Percentiles rank a stretch among this genome's conserved stretches.
These are phyloP conservation scores for Coryphaenoides rupestris DNA, from an alignment of 2,113 vertebrate species.

Conservation along the genomic window DNA sequence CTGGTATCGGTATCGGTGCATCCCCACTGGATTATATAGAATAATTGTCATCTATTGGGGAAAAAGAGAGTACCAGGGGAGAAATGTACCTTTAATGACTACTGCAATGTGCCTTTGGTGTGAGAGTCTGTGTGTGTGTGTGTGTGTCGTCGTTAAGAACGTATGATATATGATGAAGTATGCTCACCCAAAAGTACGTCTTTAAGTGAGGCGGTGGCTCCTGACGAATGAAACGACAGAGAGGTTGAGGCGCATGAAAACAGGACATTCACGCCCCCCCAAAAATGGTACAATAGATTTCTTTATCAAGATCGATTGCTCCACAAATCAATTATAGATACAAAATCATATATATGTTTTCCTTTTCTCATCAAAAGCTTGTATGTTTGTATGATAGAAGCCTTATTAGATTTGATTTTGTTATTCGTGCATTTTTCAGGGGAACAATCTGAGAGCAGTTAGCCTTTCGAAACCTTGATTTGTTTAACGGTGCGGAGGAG, in stretches of 20 bases:
- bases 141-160: neutral
- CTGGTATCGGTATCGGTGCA: too few species aligned
- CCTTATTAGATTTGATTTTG: neutral
- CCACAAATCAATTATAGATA: neutral
- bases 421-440: neutral
- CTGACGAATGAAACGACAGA: constrained; percentile 45
- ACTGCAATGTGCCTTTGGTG: neutral
- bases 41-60: too few species aligned
- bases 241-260: constrained; percentile 15
- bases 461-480: neutral
- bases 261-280: too few species aligned
- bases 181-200: constrained; percentile 55
- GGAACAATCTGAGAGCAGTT: neutral
- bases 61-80: too few species aligned
- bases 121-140: constrained; percentile 1
- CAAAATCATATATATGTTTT: neutral
- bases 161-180: constrained; percentile 4
- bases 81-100: constrained; percentile 21
- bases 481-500: too few species aligned
- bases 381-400: constrained; percentile 11
- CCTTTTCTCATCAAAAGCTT: neutral
- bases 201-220: constrained; percentile 49
- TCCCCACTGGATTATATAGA: too few species aligned
- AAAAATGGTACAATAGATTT: neutral
- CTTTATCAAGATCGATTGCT: too few species aligned